phyloP scores from a whole-genome alignment of 2,888 invertebrate species.

The Trichacis sp. region DNA sequence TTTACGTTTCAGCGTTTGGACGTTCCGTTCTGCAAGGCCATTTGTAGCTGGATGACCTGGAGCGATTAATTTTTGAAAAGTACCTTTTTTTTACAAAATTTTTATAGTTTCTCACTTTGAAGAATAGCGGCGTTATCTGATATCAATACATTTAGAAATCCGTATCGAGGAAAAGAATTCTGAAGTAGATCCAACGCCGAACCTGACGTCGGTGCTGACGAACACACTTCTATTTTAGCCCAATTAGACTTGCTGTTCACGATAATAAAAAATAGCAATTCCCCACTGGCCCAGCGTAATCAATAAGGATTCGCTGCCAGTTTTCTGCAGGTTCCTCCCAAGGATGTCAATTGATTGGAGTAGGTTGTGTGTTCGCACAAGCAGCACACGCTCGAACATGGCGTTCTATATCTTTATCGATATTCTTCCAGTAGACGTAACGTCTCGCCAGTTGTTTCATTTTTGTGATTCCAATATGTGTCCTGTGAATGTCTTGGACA shows the following conservation, averaged over 20 bases:
- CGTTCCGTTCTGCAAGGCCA: constrained; percentile 26
- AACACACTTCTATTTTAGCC: constrained; percentile 39
- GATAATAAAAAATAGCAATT: too few species aligned
- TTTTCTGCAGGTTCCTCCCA: too few species aligned
- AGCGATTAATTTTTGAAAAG: constrained; percentile 19
- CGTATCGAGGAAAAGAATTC: too few species aligned
- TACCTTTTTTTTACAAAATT: constrained; percentile 14
- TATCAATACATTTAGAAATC: constrained; percentile 34
- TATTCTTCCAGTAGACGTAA: too few species aligned
- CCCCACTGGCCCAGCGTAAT: constrained; percentile 46
- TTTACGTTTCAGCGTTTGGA: constrained; percentile 11
- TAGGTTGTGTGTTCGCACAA: too few species aligned
- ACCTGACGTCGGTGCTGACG: too few species aligned
- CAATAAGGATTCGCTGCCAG: constrained; percentile 50
- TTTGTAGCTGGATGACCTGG: constrained; percentile 34
- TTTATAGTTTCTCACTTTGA: constrained; percentile 23
- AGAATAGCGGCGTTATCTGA: constrained; percentile 46
- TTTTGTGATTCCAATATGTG: too few species aligned
- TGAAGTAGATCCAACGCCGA: too few species aligned
- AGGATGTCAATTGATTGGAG: constrained; percentile 26
- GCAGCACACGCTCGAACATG: too few species aligned
- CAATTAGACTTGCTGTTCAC: too few species aligned
- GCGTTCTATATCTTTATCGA: too few species aligned
- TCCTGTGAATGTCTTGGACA: constrained; percentile 30
- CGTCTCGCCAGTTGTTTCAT: too few species aligned